Percentiles rank a stretch among this genome's conserved stretches.
Conservation (phyloP, 2,888 invertebrate species). For the Iphiclides podalirius region DNA sequence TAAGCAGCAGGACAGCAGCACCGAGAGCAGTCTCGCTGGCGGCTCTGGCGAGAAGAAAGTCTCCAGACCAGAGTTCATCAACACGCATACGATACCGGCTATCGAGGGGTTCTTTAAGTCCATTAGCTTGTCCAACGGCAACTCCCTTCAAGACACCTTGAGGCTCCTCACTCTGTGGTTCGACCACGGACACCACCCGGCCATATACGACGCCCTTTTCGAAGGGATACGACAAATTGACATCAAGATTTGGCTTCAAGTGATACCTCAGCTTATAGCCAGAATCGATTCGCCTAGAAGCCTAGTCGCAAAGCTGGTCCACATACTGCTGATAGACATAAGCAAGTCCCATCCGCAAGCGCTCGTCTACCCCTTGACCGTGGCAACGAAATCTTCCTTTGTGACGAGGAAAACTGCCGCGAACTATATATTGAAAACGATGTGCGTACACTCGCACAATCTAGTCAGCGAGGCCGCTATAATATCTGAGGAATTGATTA, state of each 20-base stretch:
- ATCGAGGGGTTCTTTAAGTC: conserved; percentile 98
- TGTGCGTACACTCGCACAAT: conserved; percentile 95
- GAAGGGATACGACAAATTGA: conserved; percentile 96
- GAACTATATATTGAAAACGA: conserved; percentile 94
- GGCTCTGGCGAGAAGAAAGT: conserved; percentile 70
- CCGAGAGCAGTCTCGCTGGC: conserved; percentile 66
- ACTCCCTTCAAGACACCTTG: conserved; percentile 96
- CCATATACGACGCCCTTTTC: conserved; percentile 94
- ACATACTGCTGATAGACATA: conserved; percentile 96
- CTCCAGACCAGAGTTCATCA: conserved; percentile 64
- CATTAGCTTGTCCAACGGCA: conserved; percentile 93
- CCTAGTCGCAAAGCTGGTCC: conserved; percentile 93
- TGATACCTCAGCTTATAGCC: conserved; percentile 99
- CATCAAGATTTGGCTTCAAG: conserved; percentile 99
- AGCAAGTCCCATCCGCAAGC: conserved; percentile 99
- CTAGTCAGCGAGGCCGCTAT: conserved; percentile 97
- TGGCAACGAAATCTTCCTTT: conserved; percentile 96
- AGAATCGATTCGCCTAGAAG: conserved; percentile 96
- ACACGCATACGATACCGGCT: conserved; percentile 90
- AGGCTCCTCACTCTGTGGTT: conserved; percentile 97
- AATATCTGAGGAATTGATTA: conserved; percentile 97
- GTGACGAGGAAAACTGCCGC: conserved; percentile 92
- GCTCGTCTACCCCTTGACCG: conserved; percentile 97
- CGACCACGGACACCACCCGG: conserved; percentile 96
- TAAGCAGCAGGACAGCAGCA: conserved; percentile 73